A percentile compares a stretch with the other conserved stretches of the same genome.
Evolutionary conservation across 2,888 invertebrate species (phyloP).

Genomic region (Lysandra bellargus): DNA sequence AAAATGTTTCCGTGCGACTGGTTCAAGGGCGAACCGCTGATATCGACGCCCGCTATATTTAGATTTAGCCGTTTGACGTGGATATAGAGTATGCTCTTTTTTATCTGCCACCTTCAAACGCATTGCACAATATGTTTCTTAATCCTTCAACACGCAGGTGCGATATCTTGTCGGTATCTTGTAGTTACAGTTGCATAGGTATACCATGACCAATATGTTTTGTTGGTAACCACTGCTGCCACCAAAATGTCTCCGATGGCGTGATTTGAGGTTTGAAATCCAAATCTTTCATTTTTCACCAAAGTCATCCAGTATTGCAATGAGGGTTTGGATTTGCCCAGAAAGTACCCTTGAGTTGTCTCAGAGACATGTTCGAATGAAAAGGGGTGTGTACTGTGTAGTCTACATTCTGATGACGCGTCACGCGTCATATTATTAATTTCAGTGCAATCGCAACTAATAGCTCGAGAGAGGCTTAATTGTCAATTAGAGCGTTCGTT

Average conservation of each 20-base stretch:
- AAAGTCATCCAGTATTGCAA: neutral
- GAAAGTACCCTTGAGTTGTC: neutral
- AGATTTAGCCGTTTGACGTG: conserved; percentile 77
- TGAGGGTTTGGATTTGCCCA: neutral
- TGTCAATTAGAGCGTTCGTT: conserved; percentile 49
- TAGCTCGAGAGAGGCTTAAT: conserved; percentile 37
- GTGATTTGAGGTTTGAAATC: neutral
- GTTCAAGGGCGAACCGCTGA: conserved; percentile 81
- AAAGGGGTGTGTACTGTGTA: neutral
- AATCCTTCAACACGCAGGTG: neutral
- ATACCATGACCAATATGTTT: neutral
- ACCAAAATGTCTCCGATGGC: neutral
- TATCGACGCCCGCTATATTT: conserved; percentile 80
- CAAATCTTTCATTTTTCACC: neutral
- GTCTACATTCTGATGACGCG: neutral
- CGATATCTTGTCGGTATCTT: neutral
- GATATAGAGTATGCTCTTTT: conserved; percentile 57
- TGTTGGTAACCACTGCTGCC: neutral
- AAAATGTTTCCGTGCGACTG: conserved; percentile 81
- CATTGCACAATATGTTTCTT: neutral
- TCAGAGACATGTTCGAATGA: neutral
- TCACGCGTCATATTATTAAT: neutral
- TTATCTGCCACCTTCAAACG: conserved; percentile 38
- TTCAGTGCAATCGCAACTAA: neutral
- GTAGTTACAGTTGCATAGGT: neutral